Percentiles rank a stretch among this genome's conserved stretches.
phyloP scores from a whole-genome alignment of 1,140 invertebrate species.

The Tetramorium simillimum region DNA sequence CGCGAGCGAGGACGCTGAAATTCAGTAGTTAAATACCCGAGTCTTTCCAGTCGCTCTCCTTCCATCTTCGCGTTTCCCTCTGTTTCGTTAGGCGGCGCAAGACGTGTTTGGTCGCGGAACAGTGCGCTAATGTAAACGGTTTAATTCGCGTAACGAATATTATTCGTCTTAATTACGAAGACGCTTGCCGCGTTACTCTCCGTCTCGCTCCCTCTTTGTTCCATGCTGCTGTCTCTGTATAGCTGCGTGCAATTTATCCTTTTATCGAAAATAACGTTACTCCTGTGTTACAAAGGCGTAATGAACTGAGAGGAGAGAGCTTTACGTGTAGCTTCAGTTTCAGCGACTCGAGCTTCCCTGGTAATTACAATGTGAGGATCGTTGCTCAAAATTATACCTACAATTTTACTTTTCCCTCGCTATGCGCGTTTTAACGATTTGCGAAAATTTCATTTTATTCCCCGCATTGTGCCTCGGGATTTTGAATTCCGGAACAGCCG shows the following conservation, averaged over 20 bases:
- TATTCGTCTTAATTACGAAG: constrained; percentile 56
- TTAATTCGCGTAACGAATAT: constrained; percentile 59
- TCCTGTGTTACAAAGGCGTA: not conserved
- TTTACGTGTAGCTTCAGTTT: not conserved
- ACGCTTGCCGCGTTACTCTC: constrained; percentile 7
- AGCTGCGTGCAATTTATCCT: not conserved
- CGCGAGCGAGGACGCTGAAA: constrained; percentile 43
- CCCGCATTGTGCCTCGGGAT: constrained; percentile 3
- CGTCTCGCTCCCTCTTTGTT: not conserved
- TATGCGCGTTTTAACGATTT: not conserved
- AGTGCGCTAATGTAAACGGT: constrained; percentile 57
- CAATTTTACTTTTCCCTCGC: not conserved
- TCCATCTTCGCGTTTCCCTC: constrained; percentile 14
- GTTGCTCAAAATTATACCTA: not conserved
- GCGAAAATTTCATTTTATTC: constrained; percentile 5
- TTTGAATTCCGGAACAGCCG: constrained; percentile 55
- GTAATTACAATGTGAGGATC: not conserved
- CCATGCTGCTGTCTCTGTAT: not conserved
- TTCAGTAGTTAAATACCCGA: constrained; percentile 63
- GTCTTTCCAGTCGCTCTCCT: constrained; percentile 32
- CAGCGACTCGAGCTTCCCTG: not conserved
- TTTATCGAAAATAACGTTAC: not conserved
- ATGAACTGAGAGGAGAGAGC: not conserved
- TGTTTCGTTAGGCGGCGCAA: constrained; percentile 45
- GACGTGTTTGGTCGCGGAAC: constrained; percentile 56